These are phyloP conservation scores for Cheiracanthium punctorium DNA, from an alignment of 2,888 invertebrate species.

Conservation along the genomic window DNA sequence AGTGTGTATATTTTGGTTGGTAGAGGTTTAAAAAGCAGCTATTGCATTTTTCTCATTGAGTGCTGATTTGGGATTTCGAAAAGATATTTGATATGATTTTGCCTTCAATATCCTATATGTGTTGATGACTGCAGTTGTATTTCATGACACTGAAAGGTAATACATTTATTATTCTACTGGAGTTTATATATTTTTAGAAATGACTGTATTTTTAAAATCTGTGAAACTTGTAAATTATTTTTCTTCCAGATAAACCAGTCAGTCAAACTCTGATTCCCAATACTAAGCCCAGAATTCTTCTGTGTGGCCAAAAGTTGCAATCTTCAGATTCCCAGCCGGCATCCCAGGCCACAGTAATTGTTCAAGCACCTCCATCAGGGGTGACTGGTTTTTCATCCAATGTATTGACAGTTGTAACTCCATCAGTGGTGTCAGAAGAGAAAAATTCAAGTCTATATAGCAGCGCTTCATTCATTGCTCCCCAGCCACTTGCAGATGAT, in stretches of 20 bases:
- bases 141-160: no score
- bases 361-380: conserved; percentile 53
- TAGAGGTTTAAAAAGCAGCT: no score
- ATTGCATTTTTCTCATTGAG: no score
- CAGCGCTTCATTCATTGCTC: conserved; percentile 54
- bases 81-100: no score
- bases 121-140: no score
- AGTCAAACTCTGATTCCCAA: conserved; percentile 43
- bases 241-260: conserved; percentile 30
- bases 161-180: no score
- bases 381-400: conserved; percentile 34
- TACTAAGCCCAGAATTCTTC: conserved; percentile 44
- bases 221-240: conserved; percentile 42
- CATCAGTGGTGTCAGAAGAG: neutral
- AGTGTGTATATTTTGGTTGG: no score
- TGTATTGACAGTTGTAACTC: conserved; percentile 53
- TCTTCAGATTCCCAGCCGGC: conserved; percentile 34
- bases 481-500: conserved; percentile 42
- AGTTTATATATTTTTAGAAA: no score
- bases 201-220: no score
- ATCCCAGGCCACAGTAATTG: conserved; percentile 62
- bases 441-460: conserved; percentile 38
- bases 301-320: conserved; percentile 49
- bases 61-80: no score
- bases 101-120: no score